These are phyloP conservation scores for Aurelia coerulea DNA, from an alignment of 30 jellyfish, hydroid and myxozoan genomes.

Conservation along the genomic window DNA sequence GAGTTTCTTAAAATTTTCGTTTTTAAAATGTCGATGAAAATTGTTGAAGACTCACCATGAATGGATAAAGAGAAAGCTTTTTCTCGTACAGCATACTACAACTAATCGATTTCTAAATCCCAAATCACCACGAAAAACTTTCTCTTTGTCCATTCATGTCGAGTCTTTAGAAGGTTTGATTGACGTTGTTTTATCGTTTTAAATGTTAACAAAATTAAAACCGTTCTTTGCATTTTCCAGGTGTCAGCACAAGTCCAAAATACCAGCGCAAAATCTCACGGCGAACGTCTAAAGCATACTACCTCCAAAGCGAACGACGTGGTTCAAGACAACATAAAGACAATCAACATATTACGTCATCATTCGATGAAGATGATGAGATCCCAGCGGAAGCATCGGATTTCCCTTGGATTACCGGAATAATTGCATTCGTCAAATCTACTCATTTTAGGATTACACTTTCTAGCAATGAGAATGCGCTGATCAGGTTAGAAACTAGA, in stretches of 20 bases:
- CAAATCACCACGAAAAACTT: too few species aligned
- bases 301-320: conserved; percentile 26
- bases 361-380: conserved; percentile 78
- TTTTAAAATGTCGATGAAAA: too few species aligned
- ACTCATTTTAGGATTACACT: conserved; percentile 14
- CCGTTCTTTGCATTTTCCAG: neutral
- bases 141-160: too few species aligned
- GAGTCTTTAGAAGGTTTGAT: too few species aligned
- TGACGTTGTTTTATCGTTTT: too few species aligned
- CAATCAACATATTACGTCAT: conserved; percentile 39
- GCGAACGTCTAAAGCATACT: conserved; percentile 33
- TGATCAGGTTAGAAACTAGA: too few species aligned
- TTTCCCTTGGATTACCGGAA: conserved; percentile 80
- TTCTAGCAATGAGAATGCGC: neutral
- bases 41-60: too few species aligned
- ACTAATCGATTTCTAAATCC: too few species aligned
- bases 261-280: conserved; percentile 57
- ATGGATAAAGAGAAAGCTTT: too few species aligned
- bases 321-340: conserved; percentile 23
- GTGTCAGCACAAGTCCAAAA: conserved; percentile 64
- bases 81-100: too few species aligned
- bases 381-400: conserved; percentile 66
- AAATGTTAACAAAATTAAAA: too few species aligned
- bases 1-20: too few species aligned
- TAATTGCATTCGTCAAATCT: conserved; percentile 48